These are phyloP conservation scores for Bicyclus anynana DNA, from an alignment of 1,140 invertebrate genomes.

Conservation along the genomic window DNA sequence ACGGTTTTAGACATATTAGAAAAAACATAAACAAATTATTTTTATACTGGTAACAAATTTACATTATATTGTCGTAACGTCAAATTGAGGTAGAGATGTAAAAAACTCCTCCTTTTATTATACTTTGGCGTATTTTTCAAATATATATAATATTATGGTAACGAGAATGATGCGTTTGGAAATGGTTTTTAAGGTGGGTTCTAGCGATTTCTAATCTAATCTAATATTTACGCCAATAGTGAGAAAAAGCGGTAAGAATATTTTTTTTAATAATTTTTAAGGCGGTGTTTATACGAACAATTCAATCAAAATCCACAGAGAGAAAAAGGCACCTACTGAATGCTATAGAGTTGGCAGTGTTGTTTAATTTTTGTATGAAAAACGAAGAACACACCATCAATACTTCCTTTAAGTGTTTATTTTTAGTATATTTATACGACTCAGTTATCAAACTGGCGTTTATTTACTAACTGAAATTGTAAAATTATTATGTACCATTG, in stretches of 20 bases:
- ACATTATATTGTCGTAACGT: conserved; percentile 21
- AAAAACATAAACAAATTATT: conserved; percentile 21
- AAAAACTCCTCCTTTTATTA: conserved; percentile 22
- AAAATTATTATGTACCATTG: not conserved
- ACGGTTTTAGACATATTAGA: conserved; percentile 28
- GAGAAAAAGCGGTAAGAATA: conserved; percentile 32
- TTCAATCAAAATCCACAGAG: not conserved
- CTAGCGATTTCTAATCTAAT: conserved; percentile 69
- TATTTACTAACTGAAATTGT: too few relatives aligned
- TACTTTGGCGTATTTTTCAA: conserved; percentile 31
- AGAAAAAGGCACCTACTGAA: not conserved
- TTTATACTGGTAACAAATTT: conserved; percentile 34
- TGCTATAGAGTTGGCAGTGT: not conserved
- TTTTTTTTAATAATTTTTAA: conserved; percentile 20
- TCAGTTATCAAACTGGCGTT: too few relatives aligned
- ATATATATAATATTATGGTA: conserved; percentile 14
- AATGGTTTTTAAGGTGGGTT: conserved; percentile 39
- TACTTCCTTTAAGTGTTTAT: too few relatives aligned
- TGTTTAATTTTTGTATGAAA: not conserved
- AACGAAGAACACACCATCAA: not conserved
- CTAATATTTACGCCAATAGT: conserved; percentile 45
- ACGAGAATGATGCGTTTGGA: conserved; percentile 17
- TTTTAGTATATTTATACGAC: too few relatives aligned
- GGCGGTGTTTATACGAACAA: not conserved
- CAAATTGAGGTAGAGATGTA: conserved; percentile 43